These are phyloP conservation scores for Aepyceros melampus DNA, from an alignment of 2,113 vertebrate genomes.

Conservation along the genomic window DNA sequence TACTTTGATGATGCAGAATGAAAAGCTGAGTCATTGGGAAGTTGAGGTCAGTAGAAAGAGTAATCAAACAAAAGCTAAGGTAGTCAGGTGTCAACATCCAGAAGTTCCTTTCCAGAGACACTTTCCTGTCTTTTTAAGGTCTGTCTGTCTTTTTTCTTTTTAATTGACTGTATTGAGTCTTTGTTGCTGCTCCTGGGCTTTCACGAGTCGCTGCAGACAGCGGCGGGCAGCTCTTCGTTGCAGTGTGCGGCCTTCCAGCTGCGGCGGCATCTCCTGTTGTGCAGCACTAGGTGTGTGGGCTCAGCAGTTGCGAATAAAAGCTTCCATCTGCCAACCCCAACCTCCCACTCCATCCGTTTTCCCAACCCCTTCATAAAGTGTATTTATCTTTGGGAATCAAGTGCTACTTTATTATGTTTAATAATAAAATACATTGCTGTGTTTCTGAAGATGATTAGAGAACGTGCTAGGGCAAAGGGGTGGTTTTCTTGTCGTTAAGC, in stretches of 20 bases:
- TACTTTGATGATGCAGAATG: background rate
- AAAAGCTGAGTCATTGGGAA: background rate
- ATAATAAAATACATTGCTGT: background rate
- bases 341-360: background rate
- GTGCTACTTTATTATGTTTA: background rate
- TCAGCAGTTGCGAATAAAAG: background rate
- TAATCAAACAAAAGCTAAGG: background rate
- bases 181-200: background rate
- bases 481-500: background rate
- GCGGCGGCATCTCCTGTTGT: background rate
- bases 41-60: background rate
- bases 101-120: background rate
- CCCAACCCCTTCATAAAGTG: background rate
- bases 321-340: background rate
- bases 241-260: background rate
- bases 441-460: background rate
- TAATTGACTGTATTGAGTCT: background rate
- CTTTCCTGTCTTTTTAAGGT: background rate
- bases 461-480: background rate
- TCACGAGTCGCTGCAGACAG: background rate
- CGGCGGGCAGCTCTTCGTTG: accelerated
- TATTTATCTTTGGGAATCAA: background rate
- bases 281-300: background rate
- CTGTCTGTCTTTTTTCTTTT: background rate
- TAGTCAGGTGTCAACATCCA: background rate